Conservation (phyloP, 1,140 invertebrate species). For the Plutomurus gul region DNA sequence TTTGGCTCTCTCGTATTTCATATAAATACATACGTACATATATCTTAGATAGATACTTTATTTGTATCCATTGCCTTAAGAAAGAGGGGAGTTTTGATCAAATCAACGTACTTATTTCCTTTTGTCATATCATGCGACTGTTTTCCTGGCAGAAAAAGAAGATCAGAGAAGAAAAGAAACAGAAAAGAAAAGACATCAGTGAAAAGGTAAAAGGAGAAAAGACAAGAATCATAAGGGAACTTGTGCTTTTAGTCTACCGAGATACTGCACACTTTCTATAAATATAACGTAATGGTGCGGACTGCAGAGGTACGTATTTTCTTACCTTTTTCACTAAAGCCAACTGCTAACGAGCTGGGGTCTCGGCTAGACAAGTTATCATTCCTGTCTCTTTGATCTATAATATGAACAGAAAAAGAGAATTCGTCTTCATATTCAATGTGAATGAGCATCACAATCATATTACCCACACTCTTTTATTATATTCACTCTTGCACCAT, state of each 20-base stretch:
- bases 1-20: neutral
- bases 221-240: conserved; percentile 36
- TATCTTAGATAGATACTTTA: conserved; percentile 1
- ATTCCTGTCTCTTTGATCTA: conserved; percentile 60
- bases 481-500: neutral
- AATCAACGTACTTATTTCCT: conserved; percentile 25
- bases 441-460: conserved; percentile 24
- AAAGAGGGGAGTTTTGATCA: conserved; percentile 26
- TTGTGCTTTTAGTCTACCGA: neutral
- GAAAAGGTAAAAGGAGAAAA: conserved; percentile 31
- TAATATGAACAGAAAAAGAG: conserved; percentile 24
- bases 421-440: conserved; percentile 6
- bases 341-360: conserved; percentile 64
- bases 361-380: conserved; percentile 67
- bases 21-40: neutral
- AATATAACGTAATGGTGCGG: neutral
- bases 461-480: conserved; percentile 1
- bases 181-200: conserved; percentile 29
- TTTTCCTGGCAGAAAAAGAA: conserved; percentile 32
- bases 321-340: conserved; percentile 62
- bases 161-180: conserved; percentile 26
- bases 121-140: conserved; percentile 28
- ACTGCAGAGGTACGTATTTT: neutral
- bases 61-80: neutral
- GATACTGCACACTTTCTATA: neutral